phyloP scores from a whole-genome alignment of 1,140 invertebrate genomes.

The Holotrichia oblita region DNA sequence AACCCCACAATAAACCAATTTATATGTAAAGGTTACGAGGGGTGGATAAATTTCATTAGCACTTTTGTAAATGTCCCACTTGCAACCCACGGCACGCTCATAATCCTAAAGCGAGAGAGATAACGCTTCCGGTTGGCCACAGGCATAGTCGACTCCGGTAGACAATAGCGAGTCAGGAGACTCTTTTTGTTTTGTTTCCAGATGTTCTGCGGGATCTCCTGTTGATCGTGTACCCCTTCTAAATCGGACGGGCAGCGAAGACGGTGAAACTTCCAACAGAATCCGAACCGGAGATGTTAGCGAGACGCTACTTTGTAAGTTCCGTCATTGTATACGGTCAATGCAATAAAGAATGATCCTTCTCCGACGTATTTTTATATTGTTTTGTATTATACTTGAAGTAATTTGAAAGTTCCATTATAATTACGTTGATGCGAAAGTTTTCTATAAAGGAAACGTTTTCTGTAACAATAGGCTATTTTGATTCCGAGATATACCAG shows the following conservation, averaged over 20 bases:
- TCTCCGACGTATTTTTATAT: background rate
- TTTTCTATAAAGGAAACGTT: background rate
- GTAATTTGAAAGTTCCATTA: slow-evolving; percentile 21
- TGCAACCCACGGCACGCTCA: slow-evolving; percentile 37
- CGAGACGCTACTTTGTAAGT: slow-evolving; percentile 23
- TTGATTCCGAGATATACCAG: too few species aligned
- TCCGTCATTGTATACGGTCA: background rate
- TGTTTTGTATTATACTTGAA: background rate
- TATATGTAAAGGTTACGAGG: slow-evolving; percentile 42
- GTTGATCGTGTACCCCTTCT: slow-evolving; percentile 8
- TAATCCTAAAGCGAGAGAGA: slow-evolving; percentile 13
- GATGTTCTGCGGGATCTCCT: slow-evolving; percentile 9
- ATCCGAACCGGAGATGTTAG: slow-evolving; percentile 24
- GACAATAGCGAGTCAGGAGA: slow-evolving; percentile 18
- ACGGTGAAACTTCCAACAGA: slow-evolving; percentile 19
- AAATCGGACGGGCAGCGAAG: background rate
- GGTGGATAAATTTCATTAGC: slow-evolving; percentile 40
- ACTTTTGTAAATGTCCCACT: slow-evolving; percentile 36
- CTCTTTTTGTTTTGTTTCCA: slow-evolving; percentile 30
- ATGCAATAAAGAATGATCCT: slow-evolving; percentile 1
- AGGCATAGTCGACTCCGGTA: background rate
- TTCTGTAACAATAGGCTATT: too few species aligned
- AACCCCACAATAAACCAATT: slow-evolving; percentile 40
- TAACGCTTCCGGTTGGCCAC: slow-evolving; percentile 22
- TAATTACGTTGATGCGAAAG: slow-evolving; percentile 13